Percentiles rank a stretch among this genome's conserved stretches.
These are phyloP conservation scores for Motacilla alba DNA, from an alignment of 2,113 vertebrate species.

Conservation along the genomic window DNA sequence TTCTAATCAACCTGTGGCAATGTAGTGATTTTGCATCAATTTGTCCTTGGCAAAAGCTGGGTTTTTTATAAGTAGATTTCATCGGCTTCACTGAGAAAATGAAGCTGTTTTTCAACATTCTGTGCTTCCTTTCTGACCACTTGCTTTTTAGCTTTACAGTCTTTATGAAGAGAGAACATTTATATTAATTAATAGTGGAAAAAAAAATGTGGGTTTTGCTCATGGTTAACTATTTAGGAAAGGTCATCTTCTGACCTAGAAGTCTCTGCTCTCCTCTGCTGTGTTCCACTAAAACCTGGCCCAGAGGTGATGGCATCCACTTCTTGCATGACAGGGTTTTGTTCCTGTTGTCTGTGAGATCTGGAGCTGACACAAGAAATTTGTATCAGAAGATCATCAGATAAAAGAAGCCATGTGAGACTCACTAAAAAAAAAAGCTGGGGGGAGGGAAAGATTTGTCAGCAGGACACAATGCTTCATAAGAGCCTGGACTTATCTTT, in stretches of 20 bases:
- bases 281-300: neutral
- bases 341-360: neutral
- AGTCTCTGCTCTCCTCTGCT: neutral
- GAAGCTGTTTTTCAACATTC: neutral
- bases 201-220: neutral
- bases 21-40: neutral
- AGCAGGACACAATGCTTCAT: neutral
- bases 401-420: slow-evolving; percentile 29
- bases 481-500: neutral
- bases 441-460: neutral
- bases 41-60: neutral
- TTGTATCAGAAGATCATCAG: slow-evolving; percentile 25
- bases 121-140: neutral
- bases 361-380: slow-evolving; percentile 32
- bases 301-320: neutral
- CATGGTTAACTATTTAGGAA: neutral
- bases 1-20: slow-evolving; percentile 8
- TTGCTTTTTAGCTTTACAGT: neutral
- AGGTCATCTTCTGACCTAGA: neutral
- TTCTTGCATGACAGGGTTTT: neutral
- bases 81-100: neutral
- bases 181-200: neutral
- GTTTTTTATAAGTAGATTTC: neutral
- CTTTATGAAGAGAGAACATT: neutral
- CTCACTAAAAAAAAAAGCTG: neutral